phyloP scores from a whole-genome alignment of 92 coral and sea anemone genomes.

The Actinostola sp. region DNA sequence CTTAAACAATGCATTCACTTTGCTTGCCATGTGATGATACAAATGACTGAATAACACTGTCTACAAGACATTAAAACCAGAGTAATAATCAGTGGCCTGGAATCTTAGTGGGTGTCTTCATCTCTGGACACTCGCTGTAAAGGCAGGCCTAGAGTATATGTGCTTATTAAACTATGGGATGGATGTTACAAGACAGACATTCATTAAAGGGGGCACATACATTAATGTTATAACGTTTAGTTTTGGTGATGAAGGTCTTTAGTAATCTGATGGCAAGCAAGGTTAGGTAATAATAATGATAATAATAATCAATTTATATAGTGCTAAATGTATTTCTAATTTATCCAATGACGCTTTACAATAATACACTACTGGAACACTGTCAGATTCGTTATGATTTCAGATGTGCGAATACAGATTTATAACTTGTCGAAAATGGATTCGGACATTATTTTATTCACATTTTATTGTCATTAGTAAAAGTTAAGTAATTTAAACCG shows the following conservation, averaged over 20 bases:
- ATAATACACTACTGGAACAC: too few relatives aligned
- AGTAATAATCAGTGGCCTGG: constrained; percentile 31
- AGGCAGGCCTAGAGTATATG: constrained; percentile 42
- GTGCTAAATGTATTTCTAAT: too few relatives aligned
- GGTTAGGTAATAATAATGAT: neutral
- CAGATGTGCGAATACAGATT: too few relatives aligned
- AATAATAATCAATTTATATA: too few relatives aligned
- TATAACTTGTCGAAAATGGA: too few relatives aligned
- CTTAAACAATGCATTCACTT: neutral
- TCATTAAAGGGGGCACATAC: constrained; percentile 34
- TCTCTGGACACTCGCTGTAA: constrained; percentile 37
- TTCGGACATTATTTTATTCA: too few relatives aligned
- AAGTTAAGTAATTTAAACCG: too few relatives aligned
- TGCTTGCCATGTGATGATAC: constrained; percentile 34
- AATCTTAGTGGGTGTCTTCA: constrained; percentile 42
- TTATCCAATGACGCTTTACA: too few relatives aligned
- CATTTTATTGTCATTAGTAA: too few relatives aligned
- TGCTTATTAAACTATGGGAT: constrained; percentile 26
- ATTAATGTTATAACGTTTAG: neutral
- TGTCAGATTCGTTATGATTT: too few relatives aligned
- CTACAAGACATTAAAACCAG: constrained; percentile 28
- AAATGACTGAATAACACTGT: constrained; percentile 13
- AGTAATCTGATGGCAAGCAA: constrained; percentile 56
- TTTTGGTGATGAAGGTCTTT: constrained; percentile 35
- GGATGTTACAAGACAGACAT: constrained; percentile 32